Evolutionary conservation across 2,888 invertebrate species (phyloP).

Genomic region (Gastrophysa polygoni): DNA sequence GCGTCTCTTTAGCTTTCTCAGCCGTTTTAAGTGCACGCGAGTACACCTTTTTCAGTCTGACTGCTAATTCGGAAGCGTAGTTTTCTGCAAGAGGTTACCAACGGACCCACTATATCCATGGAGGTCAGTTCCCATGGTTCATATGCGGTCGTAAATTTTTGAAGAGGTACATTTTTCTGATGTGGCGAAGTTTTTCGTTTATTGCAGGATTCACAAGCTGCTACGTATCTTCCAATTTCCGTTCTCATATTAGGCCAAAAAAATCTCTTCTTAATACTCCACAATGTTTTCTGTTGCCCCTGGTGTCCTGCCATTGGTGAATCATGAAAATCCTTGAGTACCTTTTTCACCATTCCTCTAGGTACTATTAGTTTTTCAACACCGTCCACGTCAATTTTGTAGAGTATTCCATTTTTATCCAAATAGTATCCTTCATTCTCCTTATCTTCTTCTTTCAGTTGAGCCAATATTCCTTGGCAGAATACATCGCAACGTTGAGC

Average conservation of each 20-base stretch:
- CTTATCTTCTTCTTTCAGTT: slow-evolving; percentile 7
- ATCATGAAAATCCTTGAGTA: slow-evolving; percentile 34
- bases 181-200: slow-evolving; percentile 38
- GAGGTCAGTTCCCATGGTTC: slow-evolving; percentile 37
- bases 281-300: slow-evolving; percentile 42
- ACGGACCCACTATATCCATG: slow-evolving; percentile 45
- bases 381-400: not conserved
- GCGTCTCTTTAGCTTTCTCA: slow-evolving; percentile 3
- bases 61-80: slow-evolving; percentile 29
- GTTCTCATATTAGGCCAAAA: slow-evolving; percentile 40
- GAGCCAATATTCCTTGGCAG: not conserved
- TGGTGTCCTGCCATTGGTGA: slow-evolving; percentile 40
- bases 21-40: not conserved
- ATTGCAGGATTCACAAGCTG: slow-evolving; percentile 40
- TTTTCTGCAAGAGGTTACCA: slow-evolving; percentile 33
- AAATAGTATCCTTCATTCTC: not conserved
- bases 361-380: slow-evolving; percentile 17
- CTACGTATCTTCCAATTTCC: slow-evolving; percentile 38
- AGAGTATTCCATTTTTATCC: slow-evolving; percentile 17
- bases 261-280: slow-evolving; percentile 33
- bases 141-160: slow-evolving; percentile 30
- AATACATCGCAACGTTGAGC: slow-evolving; percentile 13
- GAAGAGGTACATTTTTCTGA: slow-evolving; percentile 32
- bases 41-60: slow-evolving; percentile 7
- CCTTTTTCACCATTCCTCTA: not conserved